Evolutionary conservation across 1,140 invertebrate species (phyloP).

Genomic region (Parapsyche elsis): DNA sequence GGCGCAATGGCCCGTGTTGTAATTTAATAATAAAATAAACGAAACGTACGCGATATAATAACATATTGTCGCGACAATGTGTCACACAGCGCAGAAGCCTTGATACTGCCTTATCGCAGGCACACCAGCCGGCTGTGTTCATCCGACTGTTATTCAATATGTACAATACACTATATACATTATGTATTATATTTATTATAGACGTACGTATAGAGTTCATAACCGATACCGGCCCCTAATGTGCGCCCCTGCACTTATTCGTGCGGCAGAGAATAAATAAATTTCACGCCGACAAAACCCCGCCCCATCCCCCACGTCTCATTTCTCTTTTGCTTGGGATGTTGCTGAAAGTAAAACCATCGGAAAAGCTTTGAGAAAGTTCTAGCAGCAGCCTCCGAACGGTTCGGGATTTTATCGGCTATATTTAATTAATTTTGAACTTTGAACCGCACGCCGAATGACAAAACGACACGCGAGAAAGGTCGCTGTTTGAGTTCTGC

Average conservation of each 20-base stretch:
- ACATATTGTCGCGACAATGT: conserved; percentile 41
- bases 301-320: neutral
- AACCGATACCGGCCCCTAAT: neutral
- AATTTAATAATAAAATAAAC: conserved; percentile 50
- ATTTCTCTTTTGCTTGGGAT: no score
- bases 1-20: conserved; percentile 46
- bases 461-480: no score
- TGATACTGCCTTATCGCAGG: conserved; percentile 26
- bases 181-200: no score
- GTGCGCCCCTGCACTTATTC: conserved; percentile 18
- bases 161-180: neutral
- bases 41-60: conserved; percentile 36
- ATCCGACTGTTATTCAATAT: conserved; percentile 36
- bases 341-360: no score
- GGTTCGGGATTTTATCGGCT: no score
- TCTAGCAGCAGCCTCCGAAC: no score
- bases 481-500: no score
- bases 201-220: no score
- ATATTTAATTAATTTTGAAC: no score
- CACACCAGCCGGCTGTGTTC: conserved; percentile 36
- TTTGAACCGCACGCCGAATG: no score
- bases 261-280: conserved; percentile 39
- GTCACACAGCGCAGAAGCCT: conserved; percentile 32
- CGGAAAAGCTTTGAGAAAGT: no score
- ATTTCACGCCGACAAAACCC: conserved; percentile 16